Conservation (phyloP, 2,888 invertebrate species). For the Congeria kusceri region DNA sequence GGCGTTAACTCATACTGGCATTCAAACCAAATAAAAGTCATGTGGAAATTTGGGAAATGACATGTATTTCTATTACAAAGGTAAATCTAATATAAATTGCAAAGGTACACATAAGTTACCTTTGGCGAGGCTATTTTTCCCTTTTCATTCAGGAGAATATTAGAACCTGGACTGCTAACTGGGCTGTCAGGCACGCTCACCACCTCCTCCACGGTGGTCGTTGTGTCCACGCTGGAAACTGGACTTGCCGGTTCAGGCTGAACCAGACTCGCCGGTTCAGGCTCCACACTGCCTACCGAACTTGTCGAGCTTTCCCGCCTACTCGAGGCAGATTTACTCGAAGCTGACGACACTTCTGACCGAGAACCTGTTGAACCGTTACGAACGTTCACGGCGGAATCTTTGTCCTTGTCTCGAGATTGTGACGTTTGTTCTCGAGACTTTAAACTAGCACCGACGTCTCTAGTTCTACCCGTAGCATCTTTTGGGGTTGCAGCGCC, state of each 20-base stretch:
- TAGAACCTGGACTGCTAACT: background rate
- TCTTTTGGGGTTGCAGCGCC: conserved; percentile 44
- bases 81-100: too few species aligned
- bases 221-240: background rate
- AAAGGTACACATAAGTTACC: conserved; percentile 21
- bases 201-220: background rate
- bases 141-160: background rate
- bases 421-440: conserved; percentile 13
- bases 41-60: too few species aligned
- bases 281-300: conserved; percentile 51
- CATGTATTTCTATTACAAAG: too few species aligned
- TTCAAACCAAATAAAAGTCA: too few species aligned
- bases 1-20: too few species aligned
- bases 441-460: conserved; percentile 13
- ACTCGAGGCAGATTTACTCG: conserved; percentile 21
- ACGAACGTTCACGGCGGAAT: background rate
- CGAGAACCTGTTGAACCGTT: conserved; percentile 33
- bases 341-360: conserved; percentile 37
- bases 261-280: conserved; percentile 42
- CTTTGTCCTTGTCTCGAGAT: background rate
- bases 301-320: conserved; percentile 46
- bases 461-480: conserved; percentile 9
- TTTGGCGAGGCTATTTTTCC: conserved; percentile 31
- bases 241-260: conserved; percentile 39
- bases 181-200: background rate